Percentiles rank a stretch among this genome's conserved stretches.
Evolutionary conservation across 1,140 invertebrate genomes (phyloP).

Genomic region (Triops cancriformis): DNA sequence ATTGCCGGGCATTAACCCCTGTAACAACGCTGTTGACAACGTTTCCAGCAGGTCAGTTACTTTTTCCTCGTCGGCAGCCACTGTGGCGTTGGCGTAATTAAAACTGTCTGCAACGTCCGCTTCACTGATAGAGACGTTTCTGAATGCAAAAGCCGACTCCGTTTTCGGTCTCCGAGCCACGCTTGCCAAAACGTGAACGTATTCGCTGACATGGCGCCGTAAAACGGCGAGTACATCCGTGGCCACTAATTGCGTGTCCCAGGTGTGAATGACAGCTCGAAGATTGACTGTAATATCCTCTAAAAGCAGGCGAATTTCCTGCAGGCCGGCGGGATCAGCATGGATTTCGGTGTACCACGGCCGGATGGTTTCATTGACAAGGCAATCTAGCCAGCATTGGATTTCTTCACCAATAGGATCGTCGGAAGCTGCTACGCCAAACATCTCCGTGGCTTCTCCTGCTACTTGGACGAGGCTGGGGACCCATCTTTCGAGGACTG

Average conservation of each 20-base stretch:
- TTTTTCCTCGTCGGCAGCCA: not conserved
- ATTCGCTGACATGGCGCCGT: not conserved
- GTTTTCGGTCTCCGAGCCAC: not conserved
- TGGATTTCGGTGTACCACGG: not conserved
- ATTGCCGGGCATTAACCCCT: conserved; percentile 23
- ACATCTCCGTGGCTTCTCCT: not conserved
- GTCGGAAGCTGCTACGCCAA: not conserved
- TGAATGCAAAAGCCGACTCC: not conserved
- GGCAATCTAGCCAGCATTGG: not conserved
- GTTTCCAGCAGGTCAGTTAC: not conserved
- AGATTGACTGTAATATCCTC: not conserved
- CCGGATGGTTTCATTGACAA: not conserved
- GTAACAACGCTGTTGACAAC: not conserved
- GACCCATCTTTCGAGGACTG: not conserved
- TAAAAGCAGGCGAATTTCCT: not conserved
- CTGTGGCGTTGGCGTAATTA: conserved; percentile 7
- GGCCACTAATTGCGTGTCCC: not conserved
- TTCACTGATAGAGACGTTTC: not conserved
- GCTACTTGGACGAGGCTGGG: not conserved
- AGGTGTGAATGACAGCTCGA: not conserved
- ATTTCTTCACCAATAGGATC: conserved; percentile 5
- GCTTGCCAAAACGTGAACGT: not conserved
- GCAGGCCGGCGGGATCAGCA: not conserved
- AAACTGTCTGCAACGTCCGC: not conserved
- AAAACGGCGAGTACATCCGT: not conserved